These are phyloP conservation scores for Anthophora plumipes DNA, from an alignment of 2,888 invertebrate species.

Conservation along the genomic window DNA sequence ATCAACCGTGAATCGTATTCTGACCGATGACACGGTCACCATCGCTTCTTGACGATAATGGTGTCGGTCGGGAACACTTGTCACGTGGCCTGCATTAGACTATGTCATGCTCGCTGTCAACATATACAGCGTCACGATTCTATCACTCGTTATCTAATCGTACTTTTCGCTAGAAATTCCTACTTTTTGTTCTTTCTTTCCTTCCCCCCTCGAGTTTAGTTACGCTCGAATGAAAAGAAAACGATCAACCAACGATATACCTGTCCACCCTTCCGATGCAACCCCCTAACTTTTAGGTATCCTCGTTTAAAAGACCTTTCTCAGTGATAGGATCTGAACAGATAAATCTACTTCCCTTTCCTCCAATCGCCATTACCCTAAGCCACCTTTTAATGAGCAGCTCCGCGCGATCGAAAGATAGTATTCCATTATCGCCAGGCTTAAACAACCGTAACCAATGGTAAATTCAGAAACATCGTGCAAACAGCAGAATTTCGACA, in stretches of 20 bases:
- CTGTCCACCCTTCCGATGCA: slow-evolving; percentile 14
- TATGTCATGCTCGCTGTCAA: slow-evolving; percentile 38
- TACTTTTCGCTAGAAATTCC: too few species aligned
- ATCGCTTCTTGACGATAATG: slow-evolving; percentile 61
- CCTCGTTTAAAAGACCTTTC: slow-evolving; percentile 45
- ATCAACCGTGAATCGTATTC: slow-evolving; percentile 48
- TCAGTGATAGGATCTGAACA: slow-evolving; percentile 47
- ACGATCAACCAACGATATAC: too few species aligned
- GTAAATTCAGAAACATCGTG: not conserved
- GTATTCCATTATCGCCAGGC: slow-evolving; percentile 10
- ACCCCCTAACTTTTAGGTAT: slow-evolving; percentile 1
- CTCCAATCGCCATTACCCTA: slow-evolving; percentile 26
- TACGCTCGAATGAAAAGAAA: too few species aligned
- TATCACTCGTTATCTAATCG: too few species aligned
- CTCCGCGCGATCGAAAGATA: slow-evolving; percentile 55
- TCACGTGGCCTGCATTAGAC: slow-evolving; percentile 66
- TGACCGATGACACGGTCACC: slow-evolving; percentile 58
- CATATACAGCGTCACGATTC: too few species aligned
- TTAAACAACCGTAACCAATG: slow-evolving; percentile 16
- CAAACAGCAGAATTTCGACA: not conserved
- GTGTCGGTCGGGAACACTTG: slow-evolving; percentile 69
- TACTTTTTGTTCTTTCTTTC: too few species aligned
- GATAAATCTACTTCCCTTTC: slow-evolving; percentile 54
- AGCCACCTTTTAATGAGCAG: slow-evolving; percentile 50
- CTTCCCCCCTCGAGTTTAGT: too few species aligned